phyloP scores from a whole-genome alignment of 2,797 vertebrate species.

The Xerus rutilus region DNA sequence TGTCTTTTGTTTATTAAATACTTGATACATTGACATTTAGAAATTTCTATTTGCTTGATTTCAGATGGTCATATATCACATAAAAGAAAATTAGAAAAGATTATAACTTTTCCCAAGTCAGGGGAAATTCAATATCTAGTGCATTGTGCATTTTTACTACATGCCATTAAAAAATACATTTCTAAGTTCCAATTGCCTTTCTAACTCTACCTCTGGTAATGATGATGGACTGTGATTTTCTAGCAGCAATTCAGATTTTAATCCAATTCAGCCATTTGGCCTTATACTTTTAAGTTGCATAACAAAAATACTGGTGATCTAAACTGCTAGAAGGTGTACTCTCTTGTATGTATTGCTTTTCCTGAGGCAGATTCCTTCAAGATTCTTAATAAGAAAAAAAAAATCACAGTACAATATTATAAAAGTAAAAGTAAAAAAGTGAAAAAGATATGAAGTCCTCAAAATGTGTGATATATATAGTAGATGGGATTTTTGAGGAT shows the following conservation, averaged over 20 bases:
- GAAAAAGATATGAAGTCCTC: slow-evolving; percentile 60
- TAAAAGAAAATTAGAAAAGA: slow-evolving; percentile 82
- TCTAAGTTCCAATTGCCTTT: slow-evolving; percentile 75
- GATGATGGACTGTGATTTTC: slow-evolving; percentile 77
- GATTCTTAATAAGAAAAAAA: slow-evolving; percentile 75
- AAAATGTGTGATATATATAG: slow-evolving; percentile 50
- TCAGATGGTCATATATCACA: slow-evolving; percentile 80
- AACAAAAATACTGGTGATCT: slow-evolving; percentile 73
- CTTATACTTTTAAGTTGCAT: slow-evolving; percentile 76
- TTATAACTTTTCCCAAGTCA: slow-evolving; percentile 79
- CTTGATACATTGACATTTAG: slow-evolving; percentile 86
- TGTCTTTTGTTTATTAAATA: slow-evolving; percentile 86
- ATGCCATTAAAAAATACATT: slow-evolving; percentile 67
- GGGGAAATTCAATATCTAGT: slow-evolving; percentile 75
- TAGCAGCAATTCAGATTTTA: slow-evolving; percentile 74
- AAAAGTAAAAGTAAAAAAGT: slow-evolving; percentile 72
- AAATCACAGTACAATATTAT: slow-evolving; percentile 67
- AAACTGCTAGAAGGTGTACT: slow-evolving; percentile 76
- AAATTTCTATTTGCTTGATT: slow-evolving; percentile 84
- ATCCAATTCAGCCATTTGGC: slow-evolving; percentile 75
- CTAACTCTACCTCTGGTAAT: slow-evolving; percentile 72
- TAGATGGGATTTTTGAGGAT: slow-evolving; percentile 72
- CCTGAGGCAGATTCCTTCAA: slow-evolving; percentile 75
- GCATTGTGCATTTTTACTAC: slow-evolving; percentile 67
- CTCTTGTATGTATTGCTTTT: slow-evolving; percentile 71